Base-by-base conservation (phyloP, 2,113 vertebrate genomes). In the Esox niger region DNA sequence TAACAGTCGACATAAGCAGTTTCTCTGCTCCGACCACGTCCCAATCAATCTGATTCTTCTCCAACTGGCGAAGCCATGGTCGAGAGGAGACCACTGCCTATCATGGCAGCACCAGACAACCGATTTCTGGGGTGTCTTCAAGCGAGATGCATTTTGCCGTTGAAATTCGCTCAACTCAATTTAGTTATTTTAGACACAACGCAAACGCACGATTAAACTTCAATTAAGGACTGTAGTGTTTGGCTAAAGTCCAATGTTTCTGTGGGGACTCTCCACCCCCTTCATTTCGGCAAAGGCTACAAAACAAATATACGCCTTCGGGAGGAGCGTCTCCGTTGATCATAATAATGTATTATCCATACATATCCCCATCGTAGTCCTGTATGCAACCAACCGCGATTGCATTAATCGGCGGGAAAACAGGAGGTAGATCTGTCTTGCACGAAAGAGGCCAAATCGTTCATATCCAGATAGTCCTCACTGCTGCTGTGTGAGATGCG, bases 231-330 rank as follows among this genome's bases (percentile, higher is more conserved):
- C 79, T 89, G 79, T 63, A 82, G 65, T 82, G 88, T 85, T 89
- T 88, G 88, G 89, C 86, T 86, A 79, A 72, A 88, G 84, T 82
- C 86, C 88, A 88, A 82, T 85, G 88, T 88, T 81, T 86, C 84
- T 76, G 80, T 81, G 82, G 84, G 87, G 86, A 70, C 84, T 86
- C 83, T 86, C 87, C 88, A 78, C 83, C 85, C 83, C 79, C 83
- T 78, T 87, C 90, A 89, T 88, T 63, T 76, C 80, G 66, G 82
- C 84, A 72, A n/a, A n/a, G n/a, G n/a, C n/a, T 73, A 76, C 81
- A 82, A 78, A 88, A 87, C 84, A 85, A 91, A 86, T 82, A 84
- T 74, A n/a, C n/a, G 75, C 81, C 76, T 82, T 71, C 75, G 69
- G 82, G 67, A 72, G 79, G 68, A 46, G 68, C 78, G 83, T 78